These are phyloP conservation scores for Pteronotus mesoamericanus DNA, from an alignment of 2,797 vertebrate genomes.

Conservation along the genomic window DNA sequence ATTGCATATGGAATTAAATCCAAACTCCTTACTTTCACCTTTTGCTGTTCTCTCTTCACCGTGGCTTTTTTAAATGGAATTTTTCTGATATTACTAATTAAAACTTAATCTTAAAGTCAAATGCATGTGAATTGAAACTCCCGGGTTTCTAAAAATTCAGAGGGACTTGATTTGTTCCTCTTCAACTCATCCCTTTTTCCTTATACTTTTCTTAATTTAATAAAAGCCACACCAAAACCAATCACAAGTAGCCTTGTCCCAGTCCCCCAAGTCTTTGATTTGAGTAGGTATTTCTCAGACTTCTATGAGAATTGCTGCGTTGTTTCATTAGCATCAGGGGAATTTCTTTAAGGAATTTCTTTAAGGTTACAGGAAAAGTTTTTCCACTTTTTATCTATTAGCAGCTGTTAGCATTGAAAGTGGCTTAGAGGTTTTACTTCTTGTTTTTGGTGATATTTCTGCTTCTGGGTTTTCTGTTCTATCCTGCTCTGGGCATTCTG, in stretches of 20 bases:
- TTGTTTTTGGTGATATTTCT: neutral
- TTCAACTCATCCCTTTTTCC: neutral
- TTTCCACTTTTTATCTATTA: neutral
- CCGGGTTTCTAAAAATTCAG: neutral
- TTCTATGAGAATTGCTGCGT: neutral
- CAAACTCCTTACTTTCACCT: neutral
- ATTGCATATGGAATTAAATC: neutral
- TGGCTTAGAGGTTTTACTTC: neutral
- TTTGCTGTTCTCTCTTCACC: neutral
- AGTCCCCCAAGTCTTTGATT: neutral
- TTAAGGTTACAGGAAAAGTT: neutral
- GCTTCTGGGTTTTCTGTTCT: neutral
- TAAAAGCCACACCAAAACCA: neutral
- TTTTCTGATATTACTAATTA: neutral
- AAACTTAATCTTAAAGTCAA: neutral
- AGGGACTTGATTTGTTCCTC: neutral
- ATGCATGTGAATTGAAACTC: neutral
- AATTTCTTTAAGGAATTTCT: slow-evolving; percentile 9
- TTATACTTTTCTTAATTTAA: neutral
- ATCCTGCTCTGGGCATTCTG: neutral
- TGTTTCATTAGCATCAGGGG: neutral
- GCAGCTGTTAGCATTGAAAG: neutral
- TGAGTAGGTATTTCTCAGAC: neutral
- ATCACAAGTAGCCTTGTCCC: neutral
- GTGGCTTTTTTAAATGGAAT: neutral